Base-by-base conservation (phyloP, 2,113 vertebrate genomes). In the Patagioenas fasciata region DNA sequence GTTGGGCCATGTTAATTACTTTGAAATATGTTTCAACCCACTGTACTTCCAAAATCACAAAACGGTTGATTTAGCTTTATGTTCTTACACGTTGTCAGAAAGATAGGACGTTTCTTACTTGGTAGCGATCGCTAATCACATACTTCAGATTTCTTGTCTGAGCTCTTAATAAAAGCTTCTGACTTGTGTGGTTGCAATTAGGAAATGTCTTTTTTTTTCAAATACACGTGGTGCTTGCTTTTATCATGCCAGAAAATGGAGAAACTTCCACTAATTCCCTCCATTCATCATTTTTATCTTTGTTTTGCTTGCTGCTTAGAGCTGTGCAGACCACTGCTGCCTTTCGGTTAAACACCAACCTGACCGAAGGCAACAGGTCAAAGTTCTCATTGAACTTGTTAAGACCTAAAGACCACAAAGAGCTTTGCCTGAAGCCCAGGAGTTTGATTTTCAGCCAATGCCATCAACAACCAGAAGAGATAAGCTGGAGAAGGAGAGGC, bases 81-180 rank as follows among this genome's bases (percentile, higher is more conserved):
- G 1, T 77, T 57, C 19, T 85, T 57, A 10, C 0, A 0, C 0
- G 0, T 36, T 81, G n/a, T 9, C 69, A 81, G 66, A 40, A 89
- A 89, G 70, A 53, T 3, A 40, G 31, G 32, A 72, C 0, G 0
- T 58, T 82, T 75, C 66, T 8, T 31, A 13, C 53, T 81, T 34
- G 65, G n/a, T 44, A 67, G 62, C 4, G 1, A 70, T 91, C 34
- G 9, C 32, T 89, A 53, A 61, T 21, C 29, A 24, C 70, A 36
- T 11, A 25, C 36, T 84, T 87, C 70, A 72, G 26, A 36, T 82
- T 85, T 60, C 85, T 72, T 67, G 15, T 72, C 64, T 80, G 56
- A 86, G 58, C 56, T 1, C 5, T 65, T 83, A 61, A 80, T 84
- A 91, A 91, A 94, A 88, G 54, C 92, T 88, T 67, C 69, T 75